Percentiles rank a stretch among this genome's conserved stretches.
Evolutionary conservation across 2,888 invertebrate species (phyloP).

Genomic region (Fragum whitleyi): DNA sequence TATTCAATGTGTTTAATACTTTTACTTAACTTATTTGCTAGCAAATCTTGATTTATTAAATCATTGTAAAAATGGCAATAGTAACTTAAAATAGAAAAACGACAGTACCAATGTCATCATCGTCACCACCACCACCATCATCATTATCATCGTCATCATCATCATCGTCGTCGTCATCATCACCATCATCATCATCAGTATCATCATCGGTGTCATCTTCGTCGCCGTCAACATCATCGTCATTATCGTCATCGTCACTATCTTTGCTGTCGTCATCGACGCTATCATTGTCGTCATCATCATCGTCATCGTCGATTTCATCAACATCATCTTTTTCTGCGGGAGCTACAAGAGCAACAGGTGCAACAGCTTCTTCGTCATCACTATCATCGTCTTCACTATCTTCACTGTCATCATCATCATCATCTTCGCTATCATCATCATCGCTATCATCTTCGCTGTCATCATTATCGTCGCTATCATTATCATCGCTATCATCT

Average conservation of each 20-base stretch:
- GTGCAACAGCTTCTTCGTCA: slow-evolving; percentile 12
- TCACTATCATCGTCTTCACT: slow-evolving; percentile 11
- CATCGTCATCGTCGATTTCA: slow-evolving; percentile 35
- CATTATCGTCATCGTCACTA: slow-evolving; percentile 43
- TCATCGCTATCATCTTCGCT: slow-evolving; percentile 24
- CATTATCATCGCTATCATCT: slow-evolving; percentile 28
- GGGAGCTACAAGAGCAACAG: too few relatives aligned
- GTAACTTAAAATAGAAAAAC: too few relatives aligned
- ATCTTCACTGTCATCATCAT: slow-evolving; percentile 22
- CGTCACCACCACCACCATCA: slow-evolving; percentile 32
- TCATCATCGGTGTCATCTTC: slow-evolving; percentile 21
- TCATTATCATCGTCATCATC: slow-evolving; percentile 29
- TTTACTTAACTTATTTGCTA: too few relatives aligned
- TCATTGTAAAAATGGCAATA: background rate
- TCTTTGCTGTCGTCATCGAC: too few relatives aligned
- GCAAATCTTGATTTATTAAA: too few relatives aligned
- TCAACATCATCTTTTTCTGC: too few relatives aligned
- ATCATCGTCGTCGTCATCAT: slow-evolving; percentile 33
- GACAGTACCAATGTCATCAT: slow-evolving; percentile 32
- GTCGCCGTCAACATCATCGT: slow-evolving; percentile 35
- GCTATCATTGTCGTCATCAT: slow-evolving; percentile 40
- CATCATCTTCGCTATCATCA: slow-evolving; percentile 30
- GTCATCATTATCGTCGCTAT: slow-evolving; percentile 12
- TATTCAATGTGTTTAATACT: too few relatives aligned
- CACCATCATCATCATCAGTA: slow-evolving; percentile 15